These are phyloP conservation scores for Mythimna lalbum DNA, from an alignment of 2,888 invertebrate genomes.

Conservation along the genomic window DNA sequence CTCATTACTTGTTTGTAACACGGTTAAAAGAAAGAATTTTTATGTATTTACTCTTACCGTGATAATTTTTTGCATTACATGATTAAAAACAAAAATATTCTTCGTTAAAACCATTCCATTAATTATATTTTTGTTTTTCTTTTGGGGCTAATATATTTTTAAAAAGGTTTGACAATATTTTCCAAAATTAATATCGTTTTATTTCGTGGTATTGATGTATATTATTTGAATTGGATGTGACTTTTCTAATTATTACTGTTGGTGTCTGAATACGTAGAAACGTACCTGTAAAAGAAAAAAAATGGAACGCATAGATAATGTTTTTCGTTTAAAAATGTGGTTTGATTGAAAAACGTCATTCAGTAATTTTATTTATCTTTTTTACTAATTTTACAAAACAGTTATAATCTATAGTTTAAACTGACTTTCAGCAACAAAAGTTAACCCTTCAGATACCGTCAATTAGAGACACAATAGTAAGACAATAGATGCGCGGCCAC, in stretches of 20 bases:
- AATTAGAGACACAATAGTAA: too few relatives aligned
- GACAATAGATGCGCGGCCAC: too few relatives aligned
- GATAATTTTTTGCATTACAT: too few relatives aligned
- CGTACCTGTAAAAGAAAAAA: too few relatives aligned
- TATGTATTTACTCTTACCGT: neutral
- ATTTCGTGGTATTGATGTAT: too few relatives aligned
- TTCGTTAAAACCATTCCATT: neutral
- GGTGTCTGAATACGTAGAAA: neutral
- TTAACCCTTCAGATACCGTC: too few relatives aligned
- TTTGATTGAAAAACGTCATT: neutral
- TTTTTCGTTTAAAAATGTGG: neutral
- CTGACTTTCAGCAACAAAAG: neutral
- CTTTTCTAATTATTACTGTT: neutral
- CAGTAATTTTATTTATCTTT: neutral
- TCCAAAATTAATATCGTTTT: too few relatives aligned
- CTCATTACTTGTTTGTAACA: neutral
- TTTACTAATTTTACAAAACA: neutral
- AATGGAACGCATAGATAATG: too few relatives aligned
- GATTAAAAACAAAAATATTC: neutral
- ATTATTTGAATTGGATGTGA: neutral
- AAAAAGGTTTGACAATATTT: too few relatives aligned
- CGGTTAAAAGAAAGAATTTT: neutral
- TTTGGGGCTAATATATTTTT: too few relatives aligned
- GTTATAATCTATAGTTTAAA: neutral
- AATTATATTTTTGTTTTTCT: too few relatives aligned